Base-by-base conservation (phyloP, 2,888 invertebrate species). In the Drosophila maculinotata region DNA sequence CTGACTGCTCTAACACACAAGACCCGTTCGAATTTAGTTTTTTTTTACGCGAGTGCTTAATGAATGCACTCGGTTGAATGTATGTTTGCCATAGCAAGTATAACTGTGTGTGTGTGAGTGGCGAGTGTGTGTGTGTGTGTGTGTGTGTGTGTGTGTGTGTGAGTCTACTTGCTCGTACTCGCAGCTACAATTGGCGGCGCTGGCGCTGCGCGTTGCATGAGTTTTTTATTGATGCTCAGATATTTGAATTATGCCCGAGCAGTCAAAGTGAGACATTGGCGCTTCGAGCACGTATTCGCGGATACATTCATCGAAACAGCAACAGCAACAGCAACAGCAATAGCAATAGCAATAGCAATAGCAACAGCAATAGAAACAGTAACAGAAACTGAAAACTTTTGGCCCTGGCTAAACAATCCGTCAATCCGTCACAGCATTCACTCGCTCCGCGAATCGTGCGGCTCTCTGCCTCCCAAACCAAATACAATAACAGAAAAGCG, bases 181-280 rank as follows among this genome's bases (percentile, higher is more conserved):
- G 75, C 74, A 58, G 73, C 71, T 89, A 78, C 76, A 86, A 85
- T 88, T 86, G 89, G 87, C 73, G 71, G 73, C 73, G 73, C 76
- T 71, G 73, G 72, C 76, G 73, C 73, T 72, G 72, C 76, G 76
- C 77, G 67, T 69, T 74, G 68, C 65, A 62, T 79, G 72, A 69
- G 87, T 88, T 90, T 91, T 90, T 91, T 91, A 90, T 90, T 91
- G 89, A 91, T 91, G 90, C 90, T 90, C 90, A 89, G 91, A 90
- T 90, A 91, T 91, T 91, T 91, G 90, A 91, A 91, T 91, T 91
- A 91, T 91, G 89, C 84, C 89, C 90, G 88, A 90, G 87, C 91
- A 92, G 92, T 92, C 92, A 92, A 92, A 91, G 90, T 89, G 90
- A 91, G 91, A 90, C 92, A 90, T 91, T 92, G 91, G 91, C 92